phyloP scores from a whole-genome alignment of 2,113 vertebrate species.

The Bombycilla garrulus region DNA sequence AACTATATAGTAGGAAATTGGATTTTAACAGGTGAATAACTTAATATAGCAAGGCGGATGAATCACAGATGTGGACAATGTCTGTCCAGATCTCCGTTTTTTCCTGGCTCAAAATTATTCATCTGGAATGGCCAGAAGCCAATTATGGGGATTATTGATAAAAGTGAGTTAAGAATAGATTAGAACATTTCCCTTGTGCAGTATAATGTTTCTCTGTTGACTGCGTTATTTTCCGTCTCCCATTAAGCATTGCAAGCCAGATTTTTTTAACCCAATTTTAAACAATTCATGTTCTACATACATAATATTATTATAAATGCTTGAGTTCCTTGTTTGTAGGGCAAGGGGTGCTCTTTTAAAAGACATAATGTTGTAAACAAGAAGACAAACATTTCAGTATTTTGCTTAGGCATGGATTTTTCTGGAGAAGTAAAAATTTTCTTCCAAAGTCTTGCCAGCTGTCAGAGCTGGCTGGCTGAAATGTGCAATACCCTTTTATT shows the following conservation, averaged over 20 bases:
- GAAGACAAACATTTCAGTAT: neutral
- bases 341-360: neutral
- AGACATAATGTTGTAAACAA: neutral
- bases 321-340: neutral
- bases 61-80: constrained; percentile 38
- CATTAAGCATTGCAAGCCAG: neutral
- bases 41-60: constrained; percentile 24
- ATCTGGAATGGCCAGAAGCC: constrained; percentile 44
- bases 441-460: neutral
- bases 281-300: neutral
- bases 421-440: neutral
- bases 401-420: neutral
- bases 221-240: constrained; percentile 2
- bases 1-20: constrained; percentile 9
- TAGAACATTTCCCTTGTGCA: constrained; percentile 51
- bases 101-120: constrained; percentile 40
- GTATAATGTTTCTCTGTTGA: constrained; percentile 55
- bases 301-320: neutral
- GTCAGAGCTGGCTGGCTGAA: neutral
- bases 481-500: neutral
- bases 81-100: constrained; percentile 36
- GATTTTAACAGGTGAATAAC: constrained; percentile 40
- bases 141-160: constrained; percentile 47
- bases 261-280: constrained; percentile 20
- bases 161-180: constrained; percentile 67